These are phyloP conservation scores for Mythimna ferrago DNA, from an alignment of 2,888 invertebrate genomes.

Conservation along the genomic window DNA sequence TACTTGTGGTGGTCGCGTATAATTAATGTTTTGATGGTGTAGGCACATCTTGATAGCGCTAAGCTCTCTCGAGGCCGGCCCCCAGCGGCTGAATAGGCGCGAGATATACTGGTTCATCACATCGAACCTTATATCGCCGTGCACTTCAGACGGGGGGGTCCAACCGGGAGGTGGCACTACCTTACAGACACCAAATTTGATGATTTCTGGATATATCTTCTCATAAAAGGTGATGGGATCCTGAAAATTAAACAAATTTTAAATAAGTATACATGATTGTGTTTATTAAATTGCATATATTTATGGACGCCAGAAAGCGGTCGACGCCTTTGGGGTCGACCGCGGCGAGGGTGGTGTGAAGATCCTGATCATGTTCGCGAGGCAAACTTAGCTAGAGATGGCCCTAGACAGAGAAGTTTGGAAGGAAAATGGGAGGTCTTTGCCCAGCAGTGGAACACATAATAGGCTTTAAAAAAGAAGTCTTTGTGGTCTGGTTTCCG, in stretches of 20 bases:
- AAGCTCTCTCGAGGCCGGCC: slow-evolving; percentile 95
- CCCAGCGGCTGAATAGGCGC: slow-evolving; percentile 97
- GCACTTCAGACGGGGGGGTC: slow-evolving; percentile 94
- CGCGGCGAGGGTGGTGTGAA: no score
- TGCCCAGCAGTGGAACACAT: no score
- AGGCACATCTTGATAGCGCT: slow-evolving; percentile 96
- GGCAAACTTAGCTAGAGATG: no score
- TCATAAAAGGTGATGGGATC: slow-evolving; percentile 97
- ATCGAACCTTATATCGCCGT: slow-evolving; percentile 96
- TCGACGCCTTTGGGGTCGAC: no score
- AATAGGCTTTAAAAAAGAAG: no score
- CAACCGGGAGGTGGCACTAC: slow-evolving; percentile 96
- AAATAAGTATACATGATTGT: neutral
- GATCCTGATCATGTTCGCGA: no score
- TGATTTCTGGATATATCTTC: slow-evolving; percentile 94
- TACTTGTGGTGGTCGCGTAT: slow-evolving; percentile 95
- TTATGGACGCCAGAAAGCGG: no score
- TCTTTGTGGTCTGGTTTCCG: no score
- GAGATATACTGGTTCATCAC: slow-evolving; percentile 97
- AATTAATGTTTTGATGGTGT: slow-evolving; percentile 93
- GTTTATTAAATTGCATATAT: neutral
- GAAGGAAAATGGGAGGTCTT: no score
- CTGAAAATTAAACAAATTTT: slow-evolving; percentile 69
- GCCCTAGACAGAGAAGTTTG: no score
- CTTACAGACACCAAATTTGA: slow-evolving; percentile 96